Conservation (phyloP, 2,113 vertebrate genomes). For the Galemys pyrenaicus region DNA sequence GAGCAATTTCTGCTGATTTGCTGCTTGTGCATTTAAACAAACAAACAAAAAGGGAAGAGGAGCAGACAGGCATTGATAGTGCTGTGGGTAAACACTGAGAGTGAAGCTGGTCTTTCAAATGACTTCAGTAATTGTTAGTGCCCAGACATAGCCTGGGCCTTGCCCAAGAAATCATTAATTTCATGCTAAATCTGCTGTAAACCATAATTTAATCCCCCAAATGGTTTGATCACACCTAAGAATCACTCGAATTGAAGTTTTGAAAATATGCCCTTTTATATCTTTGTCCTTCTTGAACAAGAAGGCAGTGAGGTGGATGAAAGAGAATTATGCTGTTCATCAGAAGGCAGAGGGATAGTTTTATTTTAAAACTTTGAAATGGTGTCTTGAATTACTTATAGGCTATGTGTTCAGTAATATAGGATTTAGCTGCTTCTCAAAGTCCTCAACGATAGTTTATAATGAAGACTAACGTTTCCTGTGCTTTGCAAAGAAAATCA, state of each 20-base stretch:
- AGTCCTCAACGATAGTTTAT: background rate
- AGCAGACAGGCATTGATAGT: background rate
- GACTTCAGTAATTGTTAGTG: background rate
- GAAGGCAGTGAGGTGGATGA: background rate
- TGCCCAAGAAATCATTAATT: background rate
- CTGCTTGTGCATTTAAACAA: conserved; percentile 75
- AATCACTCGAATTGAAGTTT: background rate
- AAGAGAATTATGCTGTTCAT: background rate
- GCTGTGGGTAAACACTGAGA: background rate
- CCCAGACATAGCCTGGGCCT: background rate
- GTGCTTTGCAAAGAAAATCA: background rate
- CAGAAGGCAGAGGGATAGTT: background rate
- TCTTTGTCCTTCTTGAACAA: background rate
- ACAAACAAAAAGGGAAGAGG: conserved; percentile 66
- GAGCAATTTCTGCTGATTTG: conserved; percentile 74
- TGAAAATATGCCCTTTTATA: background rate
- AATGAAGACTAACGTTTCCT: background rate
- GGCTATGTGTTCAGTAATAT: background rate
- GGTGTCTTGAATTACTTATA: background rate
- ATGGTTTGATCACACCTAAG: background rate
- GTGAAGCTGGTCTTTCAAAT: background rate
- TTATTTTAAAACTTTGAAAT: conserved; percentile 40
- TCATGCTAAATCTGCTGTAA: background rate
- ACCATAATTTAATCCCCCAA: background rate
- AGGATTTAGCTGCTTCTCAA: conserved; percentile 4